Conservation (phyloP, 1,140 invertebrate species). For the Akabosia matsudoensis region DNA sequence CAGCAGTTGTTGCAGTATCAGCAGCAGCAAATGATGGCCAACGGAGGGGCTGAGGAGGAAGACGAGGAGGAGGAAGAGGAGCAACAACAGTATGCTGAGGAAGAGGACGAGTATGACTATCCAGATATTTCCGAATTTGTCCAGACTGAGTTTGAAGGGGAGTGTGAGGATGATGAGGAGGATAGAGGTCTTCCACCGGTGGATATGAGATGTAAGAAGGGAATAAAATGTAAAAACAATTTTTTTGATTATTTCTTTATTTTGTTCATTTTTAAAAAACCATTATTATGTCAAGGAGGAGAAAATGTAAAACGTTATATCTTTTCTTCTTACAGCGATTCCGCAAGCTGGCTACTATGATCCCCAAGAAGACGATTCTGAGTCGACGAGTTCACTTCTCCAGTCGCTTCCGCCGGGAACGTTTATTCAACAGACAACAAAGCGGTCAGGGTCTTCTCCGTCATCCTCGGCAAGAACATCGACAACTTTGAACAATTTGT, state of each 20-base stretch:
- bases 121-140: conserved; percentile 12
- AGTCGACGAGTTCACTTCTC: neutral
- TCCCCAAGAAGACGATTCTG: neutral
- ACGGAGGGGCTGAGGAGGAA: neutral
- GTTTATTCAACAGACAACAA: neutral
- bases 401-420: neutral
- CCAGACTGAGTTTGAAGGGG: conserved; percentile 1
- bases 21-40: neutral
- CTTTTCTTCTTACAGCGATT: neutral
- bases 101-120: conserved; percentile 7
- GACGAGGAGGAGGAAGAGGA: neutral
- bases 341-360: conserved; percentile 2
- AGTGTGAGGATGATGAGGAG: neutral
- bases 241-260: no score
- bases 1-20: neutral
- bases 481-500: neutral
- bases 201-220: neutral
- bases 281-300: no score
- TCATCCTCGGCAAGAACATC: neutral
- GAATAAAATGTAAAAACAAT: neutral
- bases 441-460: neutral
- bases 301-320: no score
- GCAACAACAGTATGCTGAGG: neutral
- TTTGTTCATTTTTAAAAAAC: no score
- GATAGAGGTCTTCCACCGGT: neutral